Evolutionary conservation across 1,140 invertebrate species (phyloP).

Genomic region (Euglossa dilemma): DNA sequence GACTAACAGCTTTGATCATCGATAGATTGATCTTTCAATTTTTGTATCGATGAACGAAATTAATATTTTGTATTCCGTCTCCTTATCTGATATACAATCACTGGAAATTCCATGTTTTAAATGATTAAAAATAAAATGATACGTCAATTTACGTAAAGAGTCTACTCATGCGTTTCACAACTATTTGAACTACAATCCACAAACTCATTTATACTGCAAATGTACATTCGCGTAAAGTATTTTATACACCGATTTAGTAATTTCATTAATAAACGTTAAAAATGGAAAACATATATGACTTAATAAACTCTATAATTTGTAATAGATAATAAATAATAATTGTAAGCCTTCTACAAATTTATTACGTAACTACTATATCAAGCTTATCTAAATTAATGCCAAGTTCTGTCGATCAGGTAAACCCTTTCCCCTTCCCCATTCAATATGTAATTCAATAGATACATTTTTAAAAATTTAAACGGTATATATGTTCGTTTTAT

Average conservation of each 20-base stretch:
- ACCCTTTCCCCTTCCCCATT: neutral
- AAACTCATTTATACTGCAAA: neutral
- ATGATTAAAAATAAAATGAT: neutral
- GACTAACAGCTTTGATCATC: neutral
- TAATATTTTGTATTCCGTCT: neutral
- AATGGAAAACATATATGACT: neutral
- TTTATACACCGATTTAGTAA: neutral
- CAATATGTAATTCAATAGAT: neutral
- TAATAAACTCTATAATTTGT: neutral
- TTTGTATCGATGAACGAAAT: conserved; percentile 3
- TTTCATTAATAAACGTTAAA: neutral
- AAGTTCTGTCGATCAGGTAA: conserved; percentile 6
- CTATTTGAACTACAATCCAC: neutral
- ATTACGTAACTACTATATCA: conserved; percentile 43
- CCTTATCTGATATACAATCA: neutral
- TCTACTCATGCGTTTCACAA: neutral
- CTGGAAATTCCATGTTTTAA: neutral
- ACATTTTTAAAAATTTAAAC: neutral
- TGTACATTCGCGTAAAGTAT: neutral
- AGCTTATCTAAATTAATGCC: conserved; percentile 21
- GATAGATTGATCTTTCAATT: neutral
- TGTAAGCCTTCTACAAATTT: conserved; percentile 4
- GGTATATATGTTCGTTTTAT: neutral
- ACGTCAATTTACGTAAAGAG: too few relatives aligned
- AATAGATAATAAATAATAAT: neutral